Conservation (phyloP, 2,113 vertebrate species). For the Arothron firmamentum region DNA sequence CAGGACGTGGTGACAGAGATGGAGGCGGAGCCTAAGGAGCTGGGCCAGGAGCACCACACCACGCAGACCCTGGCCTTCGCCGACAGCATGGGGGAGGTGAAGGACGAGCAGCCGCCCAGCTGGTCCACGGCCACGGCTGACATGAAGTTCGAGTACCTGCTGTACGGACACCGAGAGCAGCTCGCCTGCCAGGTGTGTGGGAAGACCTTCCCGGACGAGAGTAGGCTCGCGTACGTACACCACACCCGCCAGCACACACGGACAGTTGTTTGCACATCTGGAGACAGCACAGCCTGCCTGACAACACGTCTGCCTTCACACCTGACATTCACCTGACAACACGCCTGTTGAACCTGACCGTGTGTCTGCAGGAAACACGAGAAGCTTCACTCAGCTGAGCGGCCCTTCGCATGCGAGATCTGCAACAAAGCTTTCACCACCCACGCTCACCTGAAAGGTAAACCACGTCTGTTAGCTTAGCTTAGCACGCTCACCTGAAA, state of each 20-base stretch:
- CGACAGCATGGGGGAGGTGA: constrained; percentile 84
- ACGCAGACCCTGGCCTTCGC: constrained; percentile 88
- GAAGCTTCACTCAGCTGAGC: constrained; percentile 93
- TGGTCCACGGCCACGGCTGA: constrained; percentile 79
- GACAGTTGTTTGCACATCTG: too few species aligned
- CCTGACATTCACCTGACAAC: background rate
- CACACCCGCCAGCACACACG: background rate
- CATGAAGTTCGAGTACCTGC: constrained; percentile 97
- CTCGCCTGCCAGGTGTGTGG: constrained; percentile 92
- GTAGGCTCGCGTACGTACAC: constrained; percentile 74
- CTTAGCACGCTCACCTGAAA: too few species aligned
- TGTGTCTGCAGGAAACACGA: constrained; percentile 78
- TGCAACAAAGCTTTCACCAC: constrained; percentile 97
- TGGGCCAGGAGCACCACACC: constrained; percentile 79
- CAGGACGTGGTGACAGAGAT: constrained; percentile 90
- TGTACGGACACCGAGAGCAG: constrained; percentile 92
- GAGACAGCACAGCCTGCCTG: background rate
- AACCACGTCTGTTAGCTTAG: too few species aligned
- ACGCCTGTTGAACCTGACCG: background rate
- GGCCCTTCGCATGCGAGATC: constrained; percentile 95
- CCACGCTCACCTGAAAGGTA: constrained; percentile 77
- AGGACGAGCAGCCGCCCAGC: constrained; percentile 64
- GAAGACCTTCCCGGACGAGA: constrained; percentile 93
- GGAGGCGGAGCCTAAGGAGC: constrained; percentile 85
- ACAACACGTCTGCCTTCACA: background rate